phyloP scores from a whole-genome alignment of 1,140 invertebrate species.

The Meloidogyne chitwoodi region DNA sequence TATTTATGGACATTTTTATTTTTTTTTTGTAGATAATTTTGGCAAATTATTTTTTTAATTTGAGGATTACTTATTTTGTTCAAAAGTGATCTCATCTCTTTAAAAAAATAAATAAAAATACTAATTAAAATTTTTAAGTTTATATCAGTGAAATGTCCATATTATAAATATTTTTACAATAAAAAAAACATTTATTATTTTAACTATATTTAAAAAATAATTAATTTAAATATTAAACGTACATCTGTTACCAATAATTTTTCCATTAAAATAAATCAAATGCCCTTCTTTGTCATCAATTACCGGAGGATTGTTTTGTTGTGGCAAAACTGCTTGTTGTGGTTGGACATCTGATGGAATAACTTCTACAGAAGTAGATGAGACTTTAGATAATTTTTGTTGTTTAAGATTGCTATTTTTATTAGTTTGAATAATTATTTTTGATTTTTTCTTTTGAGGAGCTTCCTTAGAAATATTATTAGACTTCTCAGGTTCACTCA shows the following conservation, averaged over 20 bases:
- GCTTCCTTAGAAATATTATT: background rate
- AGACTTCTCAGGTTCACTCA: background rate
- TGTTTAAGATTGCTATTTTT: background rate
- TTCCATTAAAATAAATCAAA: conserved; percentile 94
- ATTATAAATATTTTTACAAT: too few species aligned
- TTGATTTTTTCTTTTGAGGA: background rate
- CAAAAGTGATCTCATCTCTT: too few species aligned
- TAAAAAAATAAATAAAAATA: too few species aligned
- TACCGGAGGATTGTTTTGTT: conserved; percentile 8
- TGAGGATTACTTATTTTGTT: too few species aligned
- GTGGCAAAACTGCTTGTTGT: background rate
- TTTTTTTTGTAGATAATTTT: too few species aligned
- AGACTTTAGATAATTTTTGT: background rate
- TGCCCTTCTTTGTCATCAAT: conserved; percentile 99
- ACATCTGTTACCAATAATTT: conserved; percentile 96
- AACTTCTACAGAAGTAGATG: background rate
- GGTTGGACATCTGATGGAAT: conserved; percentile 11
- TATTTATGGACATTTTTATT: too few species aligned
- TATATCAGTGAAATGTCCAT: too few species aligned
- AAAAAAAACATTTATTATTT: too few species aligned
- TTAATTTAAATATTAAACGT: conserved; percentile 53
- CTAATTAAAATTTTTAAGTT: too few species aligned
- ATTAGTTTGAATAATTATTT: background rate
- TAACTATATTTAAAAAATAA: too few species aligned
- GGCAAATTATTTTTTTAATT: too few species aligned